Percentiles rank a stretch among this genome's conserved stretches.
phyloP scores from a whole-genome alignment of 2,888 invertebrate genomes.

The Noctua comes region DNA sequence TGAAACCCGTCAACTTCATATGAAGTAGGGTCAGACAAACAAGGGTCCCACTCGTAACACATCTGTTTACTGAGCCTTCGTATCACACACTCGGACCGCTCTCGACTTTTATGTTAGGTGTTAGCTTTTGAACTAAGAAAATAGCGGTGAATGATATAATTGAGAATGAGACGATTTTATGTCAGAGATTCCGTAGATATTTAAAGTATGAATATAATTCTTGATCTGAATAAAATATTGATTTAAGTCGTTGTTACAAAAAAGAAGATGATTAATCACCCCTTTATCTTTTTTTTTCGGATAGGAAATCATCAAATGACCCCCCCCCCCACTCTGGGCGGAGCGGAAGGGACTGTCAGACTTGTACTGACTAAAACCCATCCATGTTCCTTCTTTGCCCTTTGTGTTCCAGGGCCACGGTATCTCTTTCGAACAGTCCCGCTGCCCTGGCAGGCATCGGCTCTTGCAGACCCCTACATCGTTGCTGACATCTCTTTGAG shows the following conservation, averaged over 20 bases:
- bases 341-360: no score
- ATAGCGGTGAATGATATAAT: background rate
- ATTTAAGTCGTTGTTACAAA: background rate
- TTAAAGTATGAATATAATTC: background rate
- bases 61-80: conserved; percentile 50
- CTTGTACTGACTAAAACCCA: no score
- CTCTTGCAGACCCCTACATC: no score
- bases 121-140: background rate
- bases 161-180: background rate
- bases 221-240: background rate
- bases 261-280: background rate
- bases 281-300: no score
- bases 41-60: conserved; percentile 37
- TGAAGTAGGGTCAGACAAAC: conserved; percentile 51
- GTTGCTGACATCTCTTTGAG: no score
- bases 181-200: background rate
- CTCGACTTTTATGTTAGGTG: conserved; percentile 21
- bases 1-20: conserved; percentile 40
- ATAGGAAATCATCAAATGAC: no score
- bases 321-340: no score
- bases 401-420: no score
- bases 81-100: conserved; percentile 30
- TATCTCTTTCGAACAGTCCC: no score
- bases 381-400: no score
- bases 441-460: no score